These are phyloP conservation scores for Pristionchus maxplancki DNA, from an alignment of 2,888 invertebrate species.

Conservation along the genomic window DNA sequence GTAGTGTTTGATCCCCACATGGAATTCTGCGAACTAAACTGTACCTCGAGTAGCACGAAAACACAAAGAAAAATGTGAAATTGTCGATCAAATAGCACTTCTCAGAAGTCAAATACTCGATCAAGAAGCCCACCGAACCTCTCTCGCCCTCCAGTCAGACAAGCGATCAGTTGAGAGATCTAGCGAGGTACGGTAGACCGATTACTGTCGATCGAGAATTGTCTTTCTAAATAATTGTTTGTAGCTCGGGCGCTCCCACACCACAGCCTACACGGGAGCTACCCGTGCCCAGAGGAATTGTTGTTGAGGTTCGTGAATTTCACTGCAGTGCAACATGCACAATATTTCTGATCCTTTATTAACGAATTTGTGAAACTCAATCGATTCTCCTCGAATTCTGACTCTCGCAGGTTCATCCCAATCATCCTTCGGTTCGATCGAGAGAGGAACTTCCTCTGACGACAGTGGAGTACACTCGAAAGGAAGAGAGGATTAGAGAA, in stretches of 20 bases:
- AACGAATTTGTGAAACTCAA: background rate
- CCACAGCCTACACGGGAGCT: slow-evolving; percentile 1
- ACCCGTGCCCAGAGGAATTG: background rate
- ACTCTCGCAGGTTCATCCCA: background rate
- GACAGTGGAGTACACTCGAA: background rate
- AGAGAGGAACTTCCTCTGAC: background rate
- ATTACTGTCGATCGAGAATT: no score
- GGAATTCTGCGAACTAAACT: background rate
- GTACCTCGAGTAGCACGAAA: background rate
- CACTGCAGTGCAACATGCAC: no score
- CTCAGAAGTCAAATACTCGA: slow-evolving; percentile 6
- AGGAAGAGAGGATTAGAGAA: slow-evolving; percentile 30
- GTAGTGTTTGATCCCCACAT: background rate
- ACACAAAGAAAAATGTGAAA: background rate
- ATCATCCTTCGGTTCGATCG: background rate
- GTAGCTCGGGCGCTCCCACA: background rate
- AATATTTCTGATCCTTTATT: background rate
- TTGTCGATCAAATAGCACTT: background rate
- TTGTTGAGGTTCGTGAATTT: background rate
- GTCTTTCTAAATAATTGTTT: background rate
- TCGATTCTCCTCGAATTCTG: background rate
- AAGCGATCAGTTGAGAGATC: slow-evolving; percentile 6
- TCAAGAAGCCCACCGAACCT: background rate
- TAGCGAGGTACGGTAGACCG: slow-evolving; percentile 11
- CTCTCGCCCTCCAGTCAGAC: slow-evolving; percentile 20